These are phyloP conservation scores for Eidolon helvum DNA, from an alignment of 2,113 vertebrate genomes.

Conservation along the genomic window DNA sequence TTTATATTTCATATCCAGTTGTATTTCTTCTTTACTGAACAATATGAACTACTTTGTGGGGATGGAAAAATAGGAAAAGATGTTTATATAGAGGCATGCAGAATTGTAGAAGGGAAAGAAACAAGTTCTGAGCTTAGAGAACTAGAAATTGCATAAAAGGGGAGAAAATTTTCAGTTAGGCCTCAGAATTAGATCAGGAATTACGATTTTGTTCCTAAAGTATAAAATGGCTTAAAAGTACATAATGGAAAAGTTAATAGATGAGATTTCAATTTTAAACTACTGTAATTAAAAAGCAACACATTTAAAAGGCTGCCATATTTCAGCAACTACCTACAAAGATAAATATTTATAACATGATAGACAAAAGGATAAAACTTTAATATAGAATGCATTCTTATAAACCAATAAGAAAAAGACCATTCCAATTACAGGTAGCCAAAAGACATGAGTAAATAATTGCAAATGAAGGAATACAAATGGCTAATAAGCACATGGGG, in stretches of 20 bases:
- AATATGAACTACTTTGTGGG: slow-evolving; percentile 62
- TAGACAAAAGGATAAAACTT: background rate
- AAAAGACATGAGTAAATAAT: background rate
- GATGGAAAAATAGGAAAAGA: slow-evolving; percentile 69
- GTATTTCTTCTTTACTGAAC: slow-evolving; percentile 53
- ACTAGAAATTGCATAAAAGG: background rate
- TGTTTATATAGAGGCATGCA: slow-evolving; percentile 20
- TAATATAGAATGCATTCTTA: background rate
- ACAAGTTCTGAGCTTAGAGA: slow-evolving; percentile 63
- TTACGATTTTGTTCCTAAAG: background rate
- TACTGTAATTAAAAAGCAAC: background rate
- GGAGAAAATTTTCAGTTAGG: slow-evolving; percentile 11
- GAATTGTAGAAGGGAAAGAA: slow-evolving; percentile 28
- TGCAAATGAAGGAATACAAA: background rate
- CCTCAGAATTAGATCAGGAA: slow-evolving; percentile 19
- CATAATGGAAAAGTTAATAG: background rate
- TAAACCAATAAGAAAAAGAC: background rate
- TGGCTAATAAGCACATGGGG: background rate
- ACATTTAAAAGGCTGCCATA: background rate
- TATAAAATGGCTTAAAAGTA: background rate
- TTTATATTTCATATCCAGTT: slow-evolving; percentile 62
- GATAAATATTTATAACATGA: background rate
- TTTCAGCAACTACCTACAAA: background rate
- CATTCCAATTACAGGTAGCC: background rate
- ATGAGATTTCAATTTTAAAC: background rate